A percentile compares a stretch with the other conserved stretches of the same genome.
Conservation (phyloP, 2,888 invertebrate genomes). For the Nasonia oneida region DNA sequence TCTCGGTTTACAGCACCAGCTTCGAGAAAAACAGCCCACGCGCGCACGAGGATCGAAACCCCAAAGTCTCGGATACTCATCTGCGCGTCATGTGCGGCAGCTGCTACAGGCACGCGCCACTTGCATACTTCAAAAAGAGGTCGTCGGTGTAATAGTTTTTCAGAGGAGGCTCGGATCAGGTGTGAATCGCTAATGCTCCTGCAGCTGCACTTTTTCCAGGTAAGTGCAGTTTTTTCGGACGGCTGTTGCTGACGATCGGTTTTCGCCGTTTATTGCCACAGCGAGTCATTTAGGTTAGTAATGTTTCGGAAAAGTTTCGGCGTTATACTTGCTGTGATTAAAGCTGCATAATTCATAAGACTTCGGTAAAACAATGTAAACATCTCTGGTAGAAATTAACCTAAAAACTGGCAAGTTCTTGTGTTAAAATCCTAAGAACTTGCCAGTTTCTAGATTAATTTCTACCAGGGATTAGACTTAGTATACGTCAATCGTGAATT, state of each 20-base stretch:
- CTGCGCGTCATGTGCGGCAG: constrained; percentile 56
- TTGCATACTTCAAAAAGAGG: constrained; percentile 43
- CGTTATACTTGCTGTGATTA: too few relatives aligned
- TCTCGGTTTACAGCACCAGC: constrained; percentile 36
- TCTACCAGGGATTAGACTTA: too few relatives aligned
- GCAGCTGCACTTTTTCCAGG: constrained; percentile 60
- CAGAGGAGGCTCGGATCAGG: constrained; percentile 66
- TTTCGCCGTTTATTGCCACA: background rate
- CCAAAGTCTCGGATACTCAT: background rate
- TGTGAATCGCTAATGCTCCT: constrained; percentile 65
- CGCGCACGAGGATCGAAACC: background rate
- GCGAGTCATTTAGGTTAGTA: background rate
- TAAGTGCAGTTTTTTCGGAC: background rate
- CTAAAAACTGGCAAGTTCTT: too few relatives aligned
- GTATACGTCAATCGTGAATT: too few relatives aligned
- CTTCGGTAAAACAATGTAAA: too few relatives aligned
- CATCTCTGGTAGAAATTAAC: too few relatives aligned
- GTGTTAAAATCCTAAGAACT: too few relatives aligned
- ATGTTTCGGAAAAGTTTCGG: too few relatives aligned
- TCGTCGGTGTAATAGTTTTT: constrained; percentile 55
- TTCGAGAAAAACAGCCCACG: background rate
- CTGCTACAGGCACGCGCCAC: constrained; percentile 48
- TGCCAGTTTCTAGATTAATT: too few relatives aligned
- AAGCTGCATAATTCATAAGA: too few relatives aligned
- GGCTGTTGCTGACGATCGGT: background rate